Conservation (phyloP, 2,113 vertebrate species). For the Ceyx cyanopectus region DNA sequence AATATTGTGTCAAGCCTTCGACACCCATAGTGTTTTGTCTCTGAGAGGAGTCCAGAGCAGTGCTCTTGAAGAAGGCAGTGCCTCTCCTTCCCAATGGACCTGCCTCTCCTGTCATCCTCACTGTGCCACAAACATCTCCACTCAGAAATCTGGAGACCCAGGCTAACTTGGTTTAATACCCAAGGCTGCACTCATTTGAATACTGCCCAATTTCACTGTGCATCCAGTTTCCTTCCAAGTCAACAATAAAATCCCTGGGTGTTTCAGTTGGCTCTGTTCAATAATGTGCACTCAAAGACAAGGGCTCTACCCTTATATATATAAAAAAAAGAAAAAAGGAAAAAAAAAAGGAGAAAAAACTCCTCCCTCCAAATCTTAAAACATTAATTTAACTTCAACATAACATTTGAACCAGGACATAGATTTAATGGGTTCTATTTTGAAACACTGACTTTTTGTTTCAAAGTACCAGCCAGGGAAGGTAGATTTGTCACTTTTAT, state of each 20-base stretch:
- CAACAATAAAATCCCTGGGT: not conserved
- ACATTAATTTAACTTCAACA: not conserved
- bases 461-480: not conserved
- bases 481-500: not conserved
- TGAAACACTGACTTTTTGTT: slow-evolving; percentile 40
- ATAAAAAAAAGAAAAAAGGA: not conserved
- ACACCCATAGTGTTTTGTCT: not conserved
- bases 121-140: not conserved
- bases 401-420: not conserved
- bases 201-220: not conserved
- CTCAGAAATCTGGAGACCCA: not conserved
- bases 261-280: not conserved
- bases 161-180: not conserved
- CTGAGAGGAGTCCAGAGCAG: not conserved
- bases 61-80: not conserved
- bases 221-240: not conserved
- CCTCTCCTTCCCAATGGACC: not conserved
- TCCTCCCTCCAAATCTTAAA: too few relatives aligned
- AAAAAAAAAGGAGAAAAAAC: not conserved
- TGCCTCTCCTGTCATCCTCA: not conserved
- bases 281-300: not conserved
- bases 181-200: not conserved
- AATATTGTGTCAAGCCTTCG: not conserved
- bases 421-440: not conserved
- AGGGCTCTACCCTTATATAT: not conserved